phyloP scores from a whole-genome alignment of 2,797 vertebrate species.

The Centropyge bicolor region DNA sequence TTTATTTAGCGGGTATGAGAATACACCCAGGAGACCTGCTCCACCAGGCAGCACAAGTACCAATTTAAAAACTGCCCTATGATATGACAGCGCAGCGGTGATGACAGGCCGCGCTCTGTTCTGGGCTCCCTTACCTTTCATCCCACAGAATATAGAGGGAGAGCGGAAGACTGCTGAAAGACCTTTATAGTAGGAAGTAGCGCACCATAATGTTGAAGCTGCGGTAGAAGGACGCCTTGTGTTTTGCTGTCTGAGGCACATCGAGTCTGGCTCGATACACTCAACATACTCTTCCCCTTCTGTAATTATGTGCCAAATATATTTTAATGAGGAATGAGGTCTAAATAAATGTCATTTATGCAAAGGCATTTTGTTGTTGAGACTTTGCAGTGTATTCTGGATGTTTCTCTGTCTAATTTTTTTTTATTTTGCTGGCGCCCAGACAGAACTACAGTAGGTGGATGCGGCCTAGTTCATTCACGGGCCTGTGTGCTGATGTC shows the following conservation, averaged over 20 bases:
- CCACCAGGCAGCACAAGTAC: conserved; percentile 67
- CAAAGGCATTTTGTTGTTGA: conserved; percentile 50
- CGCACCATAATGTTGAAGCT: conserved; percentile 48
- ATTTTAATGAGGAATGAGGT: conserved; percentile 82
- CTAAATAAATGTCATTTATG: conserved; percentile 74
- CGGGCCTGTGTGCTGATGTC: conserved; percentile 39
- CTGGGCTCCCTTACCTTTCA: conserved; percentile 66
- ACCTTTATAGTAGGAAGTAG: conserved; percentile 61
- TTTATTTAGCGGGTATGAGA: conserved; percentile 65
- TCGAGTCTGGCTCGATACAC: conserved; percentile 52
- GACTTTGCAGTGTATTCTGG: conserved; percentile 35
- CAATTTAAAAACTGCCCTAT: conserved; percentile 73
- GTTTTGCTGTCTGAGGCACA: conserved; percentile 65
- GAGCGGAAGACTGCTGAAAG: conserved; percentile 52
- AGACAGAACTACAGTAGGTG: conserved; percentile 38
- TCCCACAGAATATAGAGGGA: conserved; percentile 54
- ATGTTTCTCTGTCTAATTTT: conserved; percentile 42
- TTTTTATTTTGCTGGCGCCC: conserved; percentile 30
- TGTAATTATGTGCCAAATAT: conserved; percentile 86
- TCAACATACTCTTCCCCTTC: conserved; percentile 69
- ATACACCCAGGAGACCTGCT: conserved; percentile 64
- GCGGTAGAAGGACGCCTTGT: conserved; percentile 52
- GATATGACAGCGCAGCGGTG: conserved; percentile 63
- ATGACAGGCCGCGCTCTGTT: conserved; percentile 72
- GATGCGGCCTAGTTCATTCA: conserved; percentile 42